These are phyloP conservation scores for Phyllotis vaccarum DNA, from an alignment of 2,797 vertebrate species.

Conservation along the genomic window DNA sequence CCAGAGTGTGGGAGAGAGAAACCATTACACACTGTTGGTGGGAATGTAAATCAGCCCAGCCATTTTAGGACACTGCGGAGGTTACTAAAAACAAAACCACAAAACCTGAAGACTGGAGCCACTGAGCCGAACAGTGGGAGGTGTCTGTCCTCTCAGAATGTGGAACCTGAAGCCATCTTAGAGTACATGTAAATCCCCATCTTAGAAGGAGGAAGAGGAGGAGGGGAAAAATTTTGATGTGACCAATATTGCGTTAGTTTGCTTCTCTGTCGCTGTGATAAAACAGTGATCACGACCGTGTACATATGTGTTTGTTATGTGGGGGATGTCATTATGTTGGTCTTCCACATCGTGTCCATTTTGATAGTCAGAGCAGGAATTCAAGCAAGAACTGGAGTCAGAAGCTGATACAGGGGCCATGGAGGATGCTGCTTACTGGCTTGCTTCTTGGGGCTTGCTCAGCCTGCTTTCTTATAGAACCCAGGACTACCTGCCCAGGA, in stretches of 20 bases:
- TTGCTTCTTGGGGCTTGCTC: neutral
- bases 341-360: neutral
- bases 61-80: neutral
- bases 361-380: neutral
- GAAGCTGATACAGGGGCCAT: neutral
- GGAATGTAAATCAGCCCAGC: neutral
- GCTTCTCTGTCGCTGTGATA: neutral
- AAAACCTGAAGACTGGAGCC: neutral
- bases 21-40: no score
- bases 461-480: neutral
- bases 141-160: neutral
- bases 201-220: neutral
- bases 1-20: neutral
- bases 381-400: neutral
- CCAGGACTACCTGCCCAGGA: neutral
- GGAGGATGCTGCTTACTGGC: neutral
- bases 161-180: neutral
- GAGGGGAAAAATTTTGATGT: neutral
- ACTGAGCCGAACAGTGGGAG: neutral
- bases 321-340: neutral
- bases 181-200: neutral
- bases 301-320: no score
- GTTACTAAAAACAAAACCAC: neutral
- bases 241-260: neutral
- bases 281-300: neutral